A percentile compares a stretch with the other conserved stretches of the same genome.
phyloP scores from a whole-genome alignment of 1,140 invertebrate genomes.

The Andrena cerasifolii region DNA sequence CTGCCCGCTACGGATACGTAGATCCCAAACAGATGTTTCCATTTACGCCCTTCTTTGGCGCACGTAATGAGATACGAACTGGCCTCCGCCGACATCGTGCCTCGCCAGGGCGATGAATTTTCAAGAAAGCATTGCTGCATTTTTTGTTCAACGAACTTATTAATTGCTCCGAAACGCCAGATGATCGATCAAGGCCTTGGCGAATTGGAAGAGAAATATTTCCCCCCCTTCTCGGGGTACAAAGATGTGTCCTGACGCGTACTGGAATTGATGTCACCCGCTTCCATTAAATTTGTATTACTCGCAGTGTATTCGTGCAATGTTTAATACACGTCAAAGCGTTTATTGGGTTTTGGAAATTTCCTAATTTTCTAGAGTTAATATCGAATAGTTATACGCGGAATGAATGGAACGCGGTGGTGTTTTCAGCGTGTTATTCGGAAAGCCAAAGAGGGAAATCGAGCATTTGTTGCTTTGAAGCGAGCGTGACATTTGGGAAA shows the following conservation, averaged over 20 bases:
- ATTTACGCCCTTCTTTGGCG: slow-evolving; percentile 58
- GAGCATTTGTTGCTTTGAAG: slow-evolving; percentile 36
- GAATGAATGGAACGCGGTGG: neutral
- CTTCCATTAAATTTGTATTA: slow-evolving; percentile 26
- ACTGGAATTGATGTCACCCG: neutral
- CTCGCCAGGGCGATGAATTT: neutral
- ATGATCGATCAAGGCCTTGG: slow-evolving; percentile 9
- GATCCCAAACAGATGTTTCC: slow-evolving; percentile 76
- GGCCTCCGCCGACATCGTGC: neutral
- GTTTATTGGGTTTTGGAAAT: neutral
- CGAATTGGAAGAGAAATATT: neutral
- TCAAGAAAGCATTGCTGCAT: neutral
- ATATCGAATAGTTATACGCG: neutral
- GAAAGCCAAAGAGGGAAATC: slow-evolving; percentile 3
- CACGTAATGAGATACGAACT: neutral
- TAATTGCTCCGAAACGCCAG: neutral
- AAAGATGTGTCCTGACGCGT: slow-evolving; percentile 24
- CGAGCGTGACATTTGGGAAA: slow-evolving; percentile 46
- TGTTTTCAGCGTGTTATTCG: slow-evolving; percentile 9
- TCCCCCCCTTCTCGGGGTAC: neutral
- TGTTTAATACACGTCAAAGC: neutral
- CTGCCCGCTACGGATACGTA: slow-evolving; percentile 67
- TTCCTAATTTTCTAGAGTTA: slow-evolving; percentile 8
- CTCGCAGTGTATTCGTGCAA: too few relatives aligned
- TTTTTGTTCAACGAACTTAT: neutral